Conservation (phyloP, 2,113 vertebrate genomes). For the Cochlearius cochlearius region DNA sequence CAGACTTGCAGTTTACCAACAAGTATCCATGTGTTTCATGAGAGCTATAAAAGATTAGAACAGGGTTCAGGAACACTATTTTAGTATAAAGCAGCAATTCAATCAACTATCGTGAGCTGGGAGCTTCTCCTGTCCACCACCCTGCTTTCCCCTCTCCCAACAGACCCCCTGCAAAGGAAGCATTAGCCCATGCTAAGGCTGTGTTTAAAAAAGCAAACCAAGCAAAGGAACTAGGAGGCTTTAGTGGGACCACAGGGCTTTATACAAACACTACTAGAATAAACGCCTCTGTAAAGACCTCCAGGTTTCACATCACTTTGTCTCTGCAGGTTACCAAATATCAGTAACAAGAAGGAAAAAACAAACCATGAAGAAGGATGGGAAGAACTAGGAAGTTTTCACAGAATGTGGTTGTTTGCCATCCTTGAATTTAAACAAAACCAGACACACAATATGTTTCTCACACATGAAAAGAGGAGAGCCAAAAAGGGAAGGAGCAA, state of each 20-base stretch:
- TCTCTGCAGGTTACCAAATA: constrained; percentile 28
- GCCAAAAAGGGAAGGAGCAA: neutral
- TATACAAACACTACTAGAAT: neutral
- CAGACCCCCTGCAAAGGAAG: neutral
- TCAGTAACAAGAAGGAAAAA: neutral
- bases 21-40: neutral
- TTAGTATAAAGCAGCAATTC: neutral
- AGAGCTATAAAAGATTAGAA: neutral
- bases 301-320: neutral
- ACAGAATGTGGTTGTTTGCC: neutral
- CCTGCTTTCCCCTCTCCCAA: neutral
- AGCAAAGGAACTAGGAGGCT: neutral
- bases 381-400: constrained; percentile 17
- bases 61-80: neutral
- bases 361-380: neutral
- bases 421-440: constrained; percentile 33
- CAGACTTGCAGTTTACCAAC: neutral
- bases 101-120: neutral
- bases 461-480: constrained; percentile 29
- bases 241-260: neutral
- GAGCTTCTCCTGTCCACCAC: neutral
- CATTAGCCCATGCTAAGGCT: neutral
- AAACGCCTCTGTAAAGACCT: neutral
- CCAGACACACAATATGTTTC: neutral
- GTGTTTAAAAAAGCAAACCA: neutral